Conservation (phyloP, 1,140 invertebrate species). For the Diachasmimorpha longicaudata region DNA sequence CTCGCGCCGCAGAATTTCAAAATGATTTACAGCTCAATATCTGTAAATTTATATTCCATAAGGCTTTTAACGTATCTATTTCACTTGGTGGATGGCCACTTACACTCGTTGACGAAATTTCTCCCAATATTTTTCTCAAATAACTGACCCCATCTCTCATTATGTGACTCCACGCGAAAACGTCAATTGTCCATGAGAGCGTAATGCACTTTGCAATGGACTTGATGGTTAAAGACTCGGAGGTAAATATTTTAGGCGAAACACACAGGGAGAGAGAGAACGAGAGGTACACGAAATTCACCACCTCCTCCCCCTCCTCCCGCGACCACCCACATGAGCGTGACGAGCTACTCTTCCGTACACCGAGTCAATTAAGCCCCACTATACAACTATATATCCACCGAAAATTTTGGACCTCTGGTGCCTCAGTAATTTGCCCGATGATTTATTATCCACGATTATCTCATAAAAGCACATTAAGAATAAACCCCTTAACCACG, state of each 20-base stretch:
- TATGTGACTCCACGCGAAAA: background rate
- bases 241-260: slow-evolving; percentile 27
- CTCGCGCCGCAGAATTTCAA: slow-evolving; percentile 38
- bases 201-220: background rate
- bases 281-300: background rate
- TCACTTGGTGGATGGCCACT: slow-evolving; percentile 44
- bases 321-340: slow-evolving; percentile 22
- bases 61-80: slow-evolving; percentile 55
- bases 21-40: slow-evolving; percentile 59
- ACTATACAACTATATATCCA: background rate
- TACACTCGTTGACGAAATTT: background rate
- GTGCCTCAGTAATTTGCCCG: slow-evolving; percentile 5
- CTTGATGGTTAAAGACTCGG: slow-evolving; percentile 21
- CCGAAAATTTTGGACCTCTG: background rate
- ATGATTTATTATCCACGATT: slow-evolving; percentile 1
- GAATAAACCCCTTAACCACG: background rate
- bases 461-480: background rate
- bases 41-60: slow-evolving; percentile 58
- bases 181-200: slow-evolving; percentile 6
- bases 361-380: slow-evolving; percentile 16
- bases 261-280: background rate
- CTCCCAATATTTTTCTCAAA: slow-evolving; percentile 1
- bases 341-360: slow-evolving; percentile 25
- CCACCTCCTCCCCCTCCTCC: background rate
- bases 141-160: background rate